Evolutionary conservation across 2,888 invertebrate genomes (phyloP).

Genomic region (Lepidocyrtinus sp.): DNA sequence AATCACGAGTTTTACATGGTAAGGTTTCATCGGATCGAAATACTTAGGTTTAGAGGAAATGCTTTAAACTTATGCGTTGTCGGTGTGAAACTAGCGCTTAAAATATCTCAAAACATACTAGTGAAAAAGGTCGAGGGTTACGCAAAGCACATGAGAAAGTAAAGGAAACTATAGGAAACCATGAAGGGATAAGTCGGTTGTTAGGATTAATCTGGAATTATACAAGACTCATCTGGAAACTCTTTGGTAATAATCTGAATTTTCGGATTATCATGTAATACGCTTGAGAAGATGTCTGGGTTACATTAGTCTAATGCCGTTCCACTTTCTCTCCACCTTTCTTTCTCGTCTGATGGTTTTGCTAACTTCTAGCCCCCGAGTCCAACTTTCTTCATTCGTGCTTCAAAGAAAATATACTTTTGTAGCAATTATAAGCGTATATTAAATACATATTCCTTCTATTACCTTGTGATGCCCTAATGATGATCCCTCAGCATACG

Average conservation of each 20-base stretch:
- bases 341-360: not conserved
- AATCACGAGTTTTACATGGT: too few species aligned
- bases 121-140: not conserved
- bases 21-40: too few species aligned
- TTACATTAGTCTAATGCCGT: not conserved
- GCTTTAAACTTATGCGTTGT: too few species aligned
- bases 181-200: constrained; percentile 41
- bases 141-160: not conserved
- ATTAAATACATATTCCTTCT: not conserved
- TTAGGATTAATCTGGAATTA: constrained; percentile 49
- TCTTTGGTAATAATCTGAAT: constrained; percentile 45
- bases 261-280: constrained; percentile 51
- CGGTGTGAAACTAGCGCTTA: too few species aligned
- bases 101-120: too few species aligned
- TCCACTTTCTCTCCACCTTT: not conserved
- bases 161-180: not conserved
- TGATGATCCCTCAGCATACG: constrained; percentile 1
- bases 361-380: not conserved
- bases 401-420: not conserved
- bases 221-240: constrained; percentile 49
- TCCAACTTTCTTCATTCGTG: constrained; percentile 2
- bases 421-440: not conserved
- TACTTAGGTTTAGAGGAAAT: too few species aligned
- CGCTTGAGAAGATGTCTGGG: constrained; percentile 3
- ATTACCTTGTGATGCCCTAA: not conserved